phyloP scores from a whole-genome alignment of 2,113 vertebrate genomes.

The Ameiurus melas region DNA sequence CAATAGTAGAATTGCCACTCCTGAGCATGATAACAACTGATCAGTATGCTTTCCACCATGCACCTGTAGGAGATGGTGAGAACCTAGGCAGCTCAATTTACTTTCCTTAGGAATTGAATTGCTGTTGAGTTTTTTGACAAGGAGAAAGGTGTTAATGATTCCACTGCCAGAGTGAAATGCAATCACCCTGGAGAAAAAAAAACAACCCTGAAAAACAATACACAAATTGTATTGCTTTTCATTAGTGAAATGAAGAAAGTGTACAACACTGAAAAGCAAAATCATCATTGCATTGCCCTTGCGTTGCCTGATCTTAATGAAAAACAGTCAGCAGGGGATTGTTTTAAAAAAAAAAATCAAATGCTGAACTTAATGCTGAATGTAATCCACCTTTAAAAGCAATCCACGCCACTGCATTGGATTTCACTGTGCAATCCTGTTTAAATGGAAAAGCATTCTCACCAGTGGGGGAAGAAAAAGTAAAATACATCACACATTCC shows the following conservation, averaged over 20 bases:
- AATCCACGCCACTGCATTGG: background rate
- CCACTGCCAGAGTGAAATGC: background rate
- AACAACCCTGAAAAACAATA: background rate
- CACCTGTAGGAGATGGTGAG: slow-evolving; percentile 5
- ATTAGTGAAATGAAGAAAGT: background rate
- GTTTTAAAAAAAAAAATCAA: background rate
- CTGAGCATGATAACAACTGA: background rate
- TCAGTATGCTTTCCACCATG: slow-evolving; percentile 2
- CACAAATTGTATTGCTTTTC: slow-evolving; percentile 8
- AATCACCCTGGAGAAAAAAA: background rate
- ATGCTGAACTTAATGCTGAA: background rate
- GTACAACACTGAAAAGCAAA: background rate
- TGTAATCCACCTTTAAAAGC: slow-evolving; percentile 13
- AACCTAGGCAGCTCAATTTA: background rate
- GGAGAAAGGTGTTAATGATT: background rate
- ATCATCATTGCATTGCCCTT: background rate
- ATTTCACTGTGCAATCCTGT: background rate
- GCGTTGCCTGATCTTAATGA: background rate
- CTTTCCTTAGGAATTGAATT: background rate
- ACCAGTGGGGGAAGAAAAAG: background rate
- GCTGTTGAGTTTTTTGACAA: slow-evolving; percentile 14
- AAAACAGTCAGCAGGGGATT: background rate
- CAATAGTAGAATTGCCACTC: background rate
- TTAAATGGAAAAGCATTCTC: background rate
- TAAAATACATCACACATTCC: background rate